phyloP scores from a whole-genome alignment of 2,797 vertebrate species.

The Dipus sagitta region DNA sequence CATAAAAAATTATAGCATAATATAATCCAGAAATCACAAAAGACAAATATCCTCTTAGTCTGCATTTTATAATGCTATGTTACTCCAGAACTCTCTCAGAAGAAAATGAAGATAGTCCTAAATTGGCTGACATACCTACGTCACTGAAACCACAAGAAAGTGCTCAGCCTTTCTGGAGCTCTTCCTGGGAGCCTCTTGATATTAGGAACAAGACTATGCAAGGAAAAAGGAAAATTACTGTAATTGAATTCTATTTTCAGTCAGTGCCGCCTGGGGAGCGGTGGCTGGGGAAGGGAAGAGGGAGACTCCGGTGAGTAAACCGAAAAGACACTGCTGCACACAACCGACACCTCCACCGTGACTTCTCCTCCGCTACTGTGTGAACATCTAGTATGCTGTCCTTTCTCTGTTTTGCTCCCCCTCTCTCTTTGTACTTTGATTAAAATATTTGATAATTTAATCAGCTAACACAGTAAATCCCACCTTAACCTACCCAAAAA shows the following conservation, averaged over 20 bases:
- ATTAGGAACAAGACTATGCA: not conserved
- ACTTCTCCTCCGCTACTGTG: not conserved
- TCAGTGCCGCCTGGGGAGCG: not conserved
- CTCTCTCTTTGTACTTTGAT: not conserved
- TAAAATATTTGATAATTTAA: constrained; percentile 41
- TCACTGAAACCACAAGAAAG: not conserved
- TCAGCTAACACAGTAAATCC: not conserved
- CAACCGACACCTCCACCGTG: not conserved
- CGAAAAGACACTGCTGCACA: not conserved
- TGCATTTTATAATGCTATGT: not conserved
- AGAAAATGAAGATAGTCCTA: not conserved
- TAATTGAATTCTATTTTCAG: constrained; percentile 33
- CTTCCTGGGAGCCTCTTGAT: not conserved
- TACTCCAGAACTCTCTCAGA: not conserved
- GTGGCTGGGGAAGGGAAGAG: not conserved
- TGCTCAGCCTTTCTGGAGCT: not conserved
- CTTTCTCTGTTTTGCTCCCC: not conserved
- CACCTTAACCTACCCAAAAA: not conserved
- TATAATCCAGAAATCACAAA: constrained; percentile 27
- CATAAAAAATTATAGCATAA: not conserved
- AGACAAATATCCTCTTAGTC: not conserved
- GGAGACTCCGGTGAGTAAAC: not conserved
- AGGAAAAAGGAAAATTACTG: constrained; percentile 38
- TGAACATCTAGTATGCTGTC: not conserved
- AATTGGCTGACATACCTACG: not conserved